Base-by-base conservation (phyloP, 2,797 vertebrate species). In the Coregonus suidteri region DNA sequence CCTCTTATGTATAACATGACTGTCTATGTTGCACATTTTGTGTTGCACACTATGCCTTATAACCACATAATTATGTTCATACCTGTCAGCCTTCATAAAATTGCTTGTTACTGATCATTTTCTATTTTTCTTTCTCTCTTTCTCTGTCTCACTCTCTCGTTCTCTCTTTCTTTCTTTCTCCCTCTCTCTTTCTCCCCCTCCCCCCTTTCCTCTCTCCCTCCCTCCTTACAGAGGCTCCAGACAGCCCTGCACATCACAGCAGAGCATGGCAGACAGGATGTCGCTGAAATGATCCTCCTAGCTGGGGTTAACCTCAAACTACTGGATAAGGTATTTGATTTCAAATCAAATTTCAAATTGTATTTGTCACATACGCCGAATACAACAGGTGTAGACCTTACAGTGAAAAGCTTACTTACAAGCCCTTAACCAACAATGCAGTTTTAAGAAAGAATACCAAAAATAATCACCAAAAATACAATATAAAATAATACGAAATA, bases 201-300 rank as follows among this genome's bases (percentile, higher is more conserved):
- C 37, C 37, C 6, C 6, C 6, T 47, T 47, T n/a, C 18, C 7
- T 59, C n/a, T 11, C 59, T 64, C 2, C 4, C n/a, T 20, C 35
- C 73, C 5, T 78, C 71, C 71, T 47, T 53, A 34, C 35, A 98
- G 97, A 94, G 96, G 82, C 95, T 93, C 85, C 96, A 98, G 90
- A 96, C 94, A 0, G 89, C 95, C 0, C 91, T 98, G 30, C 96
- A 98, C 83, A 92, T 98, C 0, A 96, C 97, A 1, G 94, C 95
- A 0, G 96, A 98, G 84, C 89, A 95, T 0, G 93, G 96, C 74
- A 85, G 93, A 67, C 96, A 97, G 80, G 94, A 95, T 78, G 88
- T 94, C 15, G 96, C 96, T 0, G 96, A 98, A 88, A 94, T 96
- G 92, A 95, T 98, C 79, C 95, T 98, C 7, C 74, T 95, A 0